phyloP scores from a whole-genome alignment of 2,888 invertebrate genomes.

The Chrysomela aeneicollis region DNA sequence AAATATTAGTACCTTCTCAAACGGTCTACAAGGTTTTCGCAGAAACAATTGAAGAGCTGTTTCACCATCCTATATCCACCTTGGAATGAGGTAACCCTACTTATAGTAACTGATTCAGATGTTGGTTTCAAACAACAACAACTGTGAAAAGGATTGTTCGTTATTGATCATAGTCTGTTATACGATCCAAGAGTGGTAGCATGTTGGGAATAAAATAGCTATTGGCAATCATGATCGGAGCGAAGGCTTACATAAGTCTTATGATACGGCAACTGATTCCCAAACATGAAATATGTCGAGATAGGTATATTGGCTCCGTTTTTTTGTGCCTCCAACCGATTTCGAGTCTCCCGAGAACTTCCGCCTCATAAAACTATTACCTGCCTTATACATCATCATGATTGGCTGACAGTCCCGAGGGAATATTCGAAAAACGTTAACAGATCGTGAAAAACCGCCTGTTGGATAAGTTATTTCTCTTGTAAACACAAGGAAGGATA shows the following conservation, averaged over 20 bases:
- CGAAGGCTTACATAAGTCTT: background rate
- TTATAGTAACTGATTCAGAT: too few relatives aligned
- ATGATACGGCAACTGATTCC: conserved; percentile 18
- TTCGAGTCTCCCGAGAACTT: conserved; percentile 17
- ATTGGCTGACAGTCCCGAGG: conserved; percentile 37
- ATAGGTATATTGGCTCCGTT: conserved; percentile 25
- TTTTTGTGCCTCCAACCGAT: conserved; percentile 23
- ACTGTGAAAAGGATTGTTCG: too few relatives aligned
- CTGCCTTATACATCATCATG: conserved; percentile 40
- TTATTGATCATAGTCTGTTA: too few relatives aligned
- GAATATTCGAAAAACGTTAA: conserved; percentile 37
- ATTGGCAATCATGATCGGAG: background rate
- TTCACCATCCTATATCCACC: too few relatives aligned
- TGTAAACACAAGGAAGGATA: conserved; percentile 16
- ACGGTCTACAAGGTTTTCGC: too few relatives aligned
- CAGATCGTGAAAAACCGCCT: conserved; percentile 29
- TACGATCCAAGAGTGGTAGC: too few relatives aligned
- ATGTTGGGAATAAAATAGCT: too few relatives aligned
- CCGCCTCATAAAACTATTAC: conserved; percentile 25
- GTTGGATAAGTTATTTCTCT: conserved; percentile 17
- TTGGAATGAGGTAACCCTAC: too few relatives aligned
- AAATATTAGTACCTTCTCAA: too few relatives aligned
- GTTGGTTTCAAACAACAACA: too few relatives aligned
- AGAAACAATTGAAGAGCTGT: too few relatives aligned
- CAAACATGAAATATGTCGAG: conserved; percentile 27